Conservation (phyloP, 2,113 vertebrate genomes). For the Acanthochromis polyacanthus region DNA sequence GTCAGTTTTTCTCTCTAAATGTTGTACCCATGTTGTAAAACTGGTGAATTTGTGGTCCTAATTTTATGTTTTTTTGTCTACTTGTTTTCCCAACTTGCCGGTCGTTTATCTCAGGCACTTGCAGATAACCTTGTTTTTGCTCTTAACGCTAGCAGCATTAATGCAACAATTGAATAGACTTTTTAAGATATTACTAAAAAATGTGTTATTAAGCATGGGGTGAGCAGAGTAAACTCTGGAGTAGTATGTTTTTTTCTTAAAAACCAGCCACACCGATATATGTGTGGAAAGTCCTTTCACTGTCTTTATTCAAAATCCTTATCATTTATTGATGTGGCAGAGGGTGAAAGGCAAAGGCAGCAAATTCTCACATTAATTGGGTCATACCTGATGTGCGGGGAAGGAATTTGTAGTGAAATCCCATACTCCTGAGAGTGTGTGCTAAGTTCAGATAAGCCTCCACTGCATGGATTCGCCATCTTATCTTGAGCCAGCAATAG, state of each 20-base stretch:
- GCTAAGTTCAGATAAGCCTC: conserved; percentile 85
- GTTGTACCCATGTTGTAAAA: no score
- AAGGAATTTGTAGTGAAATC: conserved; percentile 82
- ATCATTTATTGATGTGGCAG: conserved; percentile 75
- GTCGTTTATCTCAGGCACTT: no score
- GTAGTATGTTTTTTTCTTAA: background rate
- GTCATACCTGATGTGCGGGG: conserved; percentile 82
- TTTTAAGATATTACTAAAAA: no score
- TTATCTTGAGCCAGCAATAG: conserved; percentile 84
- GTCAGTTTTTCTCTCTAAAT: no score
- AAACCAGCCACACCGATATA: conserved; percentile 33
- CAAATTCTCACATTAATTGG: conserved; percentile 82
- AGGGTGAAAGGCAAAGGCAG: conserved; percentile 64
- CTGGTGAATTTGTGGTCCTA: no score
- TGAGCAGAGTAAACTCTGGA: no score
- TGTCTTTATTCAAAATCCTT: conserved; percentile 64
- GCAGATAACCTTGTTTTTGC: no score
- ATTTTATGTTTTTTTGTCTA: no score
- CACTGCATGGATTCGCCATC: conserved; percentile 83
- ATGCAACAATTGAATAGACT: no score
- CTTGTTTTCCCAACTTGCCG: no score
- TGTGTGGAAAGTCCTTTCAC: conserved; percentile 47
- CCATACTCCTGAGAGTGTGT: conserved; percentile 80
- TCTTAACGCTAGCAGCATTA: no score
- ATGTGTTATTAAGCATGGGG: no score